Evolutionary conservation across 2,888 invertebrate species (phyloP), one percentile per base, ranked within the genome.

Genomic region (Disparrhopalites patrizii): DNA sequence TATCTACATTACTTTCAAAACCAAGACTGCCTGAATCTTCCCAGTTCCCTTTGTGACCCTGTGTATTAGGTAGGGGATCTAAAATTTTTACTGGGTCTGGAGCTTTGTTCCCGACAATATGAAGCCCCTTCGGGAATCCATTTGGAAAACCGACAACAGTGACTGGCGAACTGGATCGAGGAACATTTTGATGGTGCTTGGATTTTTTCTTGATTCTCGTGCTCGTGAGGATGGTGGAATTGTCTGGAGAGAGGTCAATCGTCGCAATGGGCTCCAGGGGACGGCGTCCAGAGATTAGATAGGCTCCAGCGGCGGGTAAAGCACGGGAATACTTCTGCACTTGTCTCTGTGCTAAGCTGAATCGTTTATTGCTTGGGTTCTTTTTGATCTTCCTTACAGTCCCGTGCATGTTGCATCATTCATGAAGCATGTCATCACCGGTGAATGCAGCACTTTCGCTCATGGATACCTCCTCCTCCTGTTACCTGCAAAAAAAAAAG

Each of bases 101-200:
- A 43, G 43, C 7, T 47, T 60, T 60, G 47, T 47, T 60, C 2
- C 52, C 52, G 13, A 38, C 31, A 36, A 62, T 51, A 20, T 52
- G 52, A 25, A 62, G 52, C 8, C 62, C 62, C 10, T 23, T 30
- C 2, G 62, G 62, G 20, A 27, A 36, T 4, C 63, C 63, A 47
- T 38, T 31, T 23, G 55, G 63, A 27, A 28, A 63, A 20, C 63
- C 63, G 1, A 63, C 47, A 2, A 63, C 50, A 1, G 40, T 40
- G 4, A 63, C 56, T 5, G 63, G 55, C 13, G 63, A 36, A 15
- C 20, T 50, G 13, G 61, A 51, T 18, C 61, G 61, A 23, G 1
- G n/a, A n/a, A n/a, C 1, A 23, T 47, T 47, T n/a, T 47, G 23
- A 3, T 20, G 23, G 43, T 10, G 15, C 4, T 4, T 20, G 25